A percentile compares a stretch with the other conserved stretches of the same genome.
Conservation (phyloP, 2,797 vertebrate genomes). For the Tokudaia muenninki region DNA sequence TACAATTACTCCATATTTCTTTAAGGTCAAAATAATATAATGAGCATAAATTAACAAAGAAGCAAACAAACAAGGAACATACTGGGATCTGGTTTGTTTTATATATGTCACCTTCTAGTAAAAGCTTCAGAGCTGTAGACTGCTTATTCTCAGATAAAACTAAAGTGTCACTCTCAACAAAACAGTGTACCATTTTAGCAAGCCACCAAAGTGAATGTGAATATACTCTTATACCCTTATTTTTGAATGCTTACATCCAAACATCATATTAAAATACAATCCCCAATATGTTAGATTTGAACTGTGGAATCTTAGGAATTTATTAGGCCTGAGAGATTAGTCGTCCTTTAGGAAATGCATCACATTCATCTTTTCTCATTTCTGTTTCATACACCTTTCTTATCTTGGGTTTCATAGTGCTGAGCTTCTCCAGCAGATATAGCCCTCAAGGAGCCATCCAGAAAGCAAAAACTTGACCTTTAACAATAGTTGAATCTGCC, state of each 20-base stretch:
- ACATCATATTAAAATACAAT: background rate
- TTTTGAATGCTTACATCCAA: background rate
- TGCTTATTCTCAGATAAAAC: background rate
- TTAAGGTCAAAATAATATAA: background rate
- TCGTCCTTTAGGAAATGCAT: background rate
- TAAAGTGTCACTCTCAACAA: background rate
- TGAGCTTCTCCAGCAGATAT: background rate
- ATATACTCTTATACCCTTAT: background rate
- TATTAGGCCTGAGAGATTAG: background rate
- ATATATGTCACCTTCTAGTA: background rate
- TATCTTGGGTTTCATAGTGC: rapidly evolving
- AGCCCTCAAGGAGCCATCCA: background rate
- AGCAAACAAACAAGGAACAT: background rate
- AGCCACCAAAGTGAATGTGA: background rate
- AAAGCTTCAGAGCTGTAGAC: background rate
- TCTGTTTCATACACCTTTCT: background rate
- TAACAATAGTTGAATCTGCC: background rate
- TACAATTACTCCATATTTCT: background rate
- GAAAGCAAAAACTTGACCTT: background rate
- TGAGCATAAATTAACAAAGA: too few species aligned
- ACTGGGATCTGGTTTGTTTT: background rate
- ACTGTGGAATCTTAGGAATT: background rate
- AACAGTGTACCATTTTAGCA: background rate
- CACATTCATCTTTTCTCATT: background rate
- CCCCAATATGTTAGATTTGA: background rate